Evolutionary conservation across 1,140 invertebrate genomes (phyloP), one percentile per base, ranked within the genome.

Genomic region (Ceratosolen solmsi): DNA sequence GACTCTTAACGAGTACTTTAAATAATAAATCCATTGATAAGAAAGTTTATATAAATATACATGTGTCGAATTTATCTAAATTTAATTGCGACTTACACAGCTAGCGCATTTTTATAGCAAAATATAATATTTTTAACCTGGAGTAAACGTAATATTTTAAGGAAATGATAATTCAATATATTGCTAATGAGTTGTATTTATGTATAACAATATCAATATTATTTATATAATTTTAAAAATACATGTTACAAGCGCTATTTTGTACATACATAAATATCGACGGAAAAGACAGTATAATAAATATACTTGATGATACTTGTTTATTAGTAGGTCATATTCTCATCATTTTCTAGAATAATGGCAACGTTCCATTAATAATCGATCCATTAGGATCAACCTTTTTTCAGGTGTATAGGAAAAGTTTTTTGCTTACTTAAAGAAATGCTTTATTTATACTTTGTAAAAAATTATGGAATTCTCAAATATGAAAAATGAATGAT

Each of bases 241-340:
- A 82, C 81, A 76, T 38, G 25, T 73, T 78, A 63, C 75, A 78
- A 82, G 54, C 60, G 41, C 75, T 82, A 78, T 78, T 81, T 82
- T 82, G 81, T 82, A 82, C 81, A 82, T 82, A 82, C 75, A 73
- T 82, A 78, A 78, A 82, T 73, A 82, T 82, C 38, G 65, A 72
- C 72, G 63, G 75, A 65, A 46, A 82, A 56, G 41, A 81, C 33
- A 70, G 75, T 82, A 65, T 73, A 76, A 73, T 38, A 78, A 51
- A 78, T 46, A 73, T 82, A 76, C 65, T 49, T 56, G 25, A n/a
- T n/a, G n/a, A 68, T 77, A 71, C 25, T 82, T 58, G 46, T 81
- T 70, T 70, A 41, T 81, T 81, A 70, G 46, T 81, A 76, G 76
- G 73, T 82, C 73, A 76, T 51, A 71, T 73, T 74, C 71, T 82